phyloP scores from a whole-genome alignment of 2,888 invertebrate genomes.

The Trissolcus japonicus region DNA sequence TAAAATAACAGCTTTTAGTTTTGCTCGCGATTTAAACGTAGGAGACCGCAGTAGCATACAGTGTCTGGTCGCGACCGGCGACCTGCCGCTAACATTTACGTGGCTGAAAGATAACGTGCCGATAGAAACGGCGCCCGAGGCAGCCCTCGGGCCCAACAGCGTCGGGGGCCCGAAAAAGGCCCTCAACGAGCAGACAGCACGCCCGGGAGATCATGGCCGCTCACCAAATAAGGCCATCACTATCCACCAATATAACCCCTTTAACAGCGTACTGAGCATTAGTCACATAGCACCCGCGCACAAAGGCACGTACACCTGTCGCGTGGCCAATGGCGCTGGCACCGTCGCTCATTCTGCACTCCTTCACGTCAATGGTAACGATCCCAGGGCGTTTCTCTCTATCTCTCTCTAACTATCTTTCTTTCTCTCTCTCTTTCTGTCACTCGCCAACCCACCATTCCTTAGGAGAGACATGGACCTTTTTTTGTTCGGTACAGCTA shows the following conservation, averaged over 20 bases:
- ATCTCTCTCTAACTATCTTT: background rate
- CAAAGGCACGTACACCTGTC: conserved; percentile 80
- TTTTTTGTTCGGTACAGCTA: background rate
- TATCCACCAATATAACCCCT: conserved; percentile 80
- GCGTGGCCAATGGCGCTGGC: conserved; percentile 80
- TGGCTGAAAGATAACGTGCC: conserved; percentile 81
- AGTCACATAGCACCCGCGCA: conserved; percentile 79
- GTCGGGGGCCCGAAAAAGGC: conserved; percentile 59
- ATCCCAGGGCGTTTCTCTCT: conserved; percentile 67
- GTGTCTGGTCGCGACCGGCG: conserved; percentile 81
- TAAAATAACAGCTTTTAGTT: conserved; percentile 82
- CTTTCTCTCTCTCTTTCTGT: conserved; percentile 30
- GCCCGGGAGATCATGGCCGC: conserved; percentile 46
- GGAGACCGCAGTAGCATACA: conserved; percentile 80
- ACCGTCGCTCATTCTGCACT: conserved; percentile 79
- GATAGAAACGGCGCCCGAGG: conserved; percentile 71
- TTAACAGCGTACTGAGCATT: conserved; percentile 80
- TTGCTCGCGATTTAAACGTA: conserved; percentile 80
- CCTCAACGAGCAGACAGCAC: conserved; percentile 53
- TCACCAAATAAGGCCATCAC: conserved; percentile 75
- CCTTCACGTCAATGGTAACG: conserved; percentile 80
- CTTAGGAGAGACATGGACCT: conserved; percentile 41
- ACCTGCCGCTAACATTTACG: conserved; percentile 81
- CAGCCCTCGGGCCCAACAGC: conserved; percentile 60
- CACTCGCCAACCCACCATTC: conserved; percentile 52